Percentiles rank a stretch among this genome's conserved stretches.
phyloP scores from a whole-genome alignment of 2,113 vertebrate species.

The Junco hyemalis region DNA sequence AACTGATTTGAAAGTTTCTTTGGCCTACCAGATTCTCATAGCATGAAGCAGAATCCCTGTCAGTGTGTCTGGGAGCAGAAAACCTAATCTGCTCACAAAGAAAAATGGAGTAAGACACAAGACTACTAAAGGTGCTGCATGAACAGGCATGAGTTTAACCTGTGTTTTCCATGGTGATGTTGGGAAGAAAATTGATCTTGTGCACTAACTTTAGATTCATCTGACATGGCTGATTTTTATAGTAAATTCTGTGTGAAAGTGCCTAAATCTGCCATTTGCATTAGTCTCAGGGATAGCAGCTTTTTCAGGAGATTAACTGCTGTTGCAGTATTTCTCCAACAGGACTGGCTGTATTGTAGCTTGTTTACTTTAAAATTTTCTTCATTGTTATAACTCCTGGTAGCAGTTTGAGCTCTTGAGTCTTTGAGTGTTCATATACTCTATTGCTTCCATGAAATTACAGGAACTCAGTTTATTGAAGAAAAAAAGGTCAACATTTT shows the following conservation, averaged over 20 bases:
- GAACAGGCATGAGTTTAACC: background rate
- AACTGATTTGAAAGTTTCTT: background rate
- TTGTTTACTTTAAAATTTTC: background rate
- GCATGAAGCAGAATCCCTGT: background rate
- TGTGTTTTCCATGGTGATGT: background rate
- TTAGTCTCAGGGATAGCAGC: background rate
- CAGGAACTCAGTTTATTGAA: background rate
- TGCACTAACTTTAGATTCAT: background rate
- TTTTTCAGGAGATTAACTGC: background rate
- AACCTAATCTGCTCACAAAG: background rate
- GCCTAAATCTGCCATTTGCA: background rate
- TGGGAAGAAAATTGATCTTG: background rate
- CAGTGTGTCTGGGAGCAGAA: background rate
- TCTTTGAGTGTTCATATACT: background rate
- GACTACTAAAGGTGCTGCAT: background rate
- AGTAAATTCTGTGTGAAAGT: background rate
- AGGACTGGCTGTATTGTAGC: background rate
- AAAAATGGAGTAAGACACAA: background rate
- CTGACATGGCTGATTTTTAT: background rate
- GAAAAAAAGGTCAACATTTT: conserved; percentile 12
- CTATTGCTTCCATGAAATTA: background rate
- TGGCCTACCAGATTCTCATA: background rate
- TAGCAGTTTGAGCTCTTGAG: background rate
- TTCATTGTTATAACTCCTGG: background rate
- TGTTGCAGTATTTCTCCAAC: background rate